Base-by-base conservation (phyloP, 2,888 invertebrate species). In the Laspeyria flexula region DNA sequence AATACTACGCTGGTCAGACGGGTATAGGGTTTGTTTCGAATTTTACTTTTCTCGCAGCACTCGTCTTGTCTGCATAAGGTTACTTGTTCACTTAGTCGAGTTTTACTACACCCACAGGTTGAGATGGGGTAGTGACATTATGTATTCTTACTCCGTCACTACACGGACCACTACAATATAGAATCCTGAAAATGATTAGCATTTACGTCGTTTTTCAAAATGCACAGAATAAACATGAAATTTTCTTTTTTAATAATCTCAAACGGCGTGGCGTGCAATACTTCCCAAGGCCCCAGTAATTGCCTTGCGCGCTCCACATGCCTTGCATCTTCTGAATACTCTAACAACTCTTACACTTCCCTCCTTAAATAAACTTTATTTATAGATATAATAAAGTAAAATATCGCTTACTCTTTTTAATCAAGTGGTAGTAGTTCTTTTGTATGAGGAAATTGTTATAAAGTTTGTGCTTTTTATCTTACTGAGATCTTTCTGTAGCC, bases 351-450 rank as follows among this genome's bases (percentile, higher is more conserved):
- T 15, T 18, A 62, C 44, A 50, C 33, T 62, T 50, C 30, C 15
- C 31, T 49, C 7, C 7, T 29, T 31, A 44, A 38, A 45, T 47
- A 61, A 61, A 54, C 30, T 58, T 58, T 54, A 62, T 61, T 62
- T 62, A 61, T 57, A 44, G 44, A 13, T 37, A 57, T 61, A 51
- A 56, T 56, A 61, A 60, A 52, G 44, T 31, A 40, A 52, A 27
- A 48, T 51, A 61, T 45, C 25, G 44, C 35, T 21, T 51, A n/a
- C 12, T 30, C 5, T 61, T 45, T 34, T 33, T 56, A 49, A 62
- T 60, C 56, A 56, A 56, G 35, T 43, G 12, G 9, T 38, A 51
- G 16, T 38, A 30, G 30, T 29, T 13, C 7, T 29, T 40, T 34
- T 16, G 3, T 7, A 1, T 5, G 10, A 1, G 7, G 9, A 34